Base-by-base conservation (phyloP, 1,140 invertebrate species). In the Aphidius ervi region DNA sequence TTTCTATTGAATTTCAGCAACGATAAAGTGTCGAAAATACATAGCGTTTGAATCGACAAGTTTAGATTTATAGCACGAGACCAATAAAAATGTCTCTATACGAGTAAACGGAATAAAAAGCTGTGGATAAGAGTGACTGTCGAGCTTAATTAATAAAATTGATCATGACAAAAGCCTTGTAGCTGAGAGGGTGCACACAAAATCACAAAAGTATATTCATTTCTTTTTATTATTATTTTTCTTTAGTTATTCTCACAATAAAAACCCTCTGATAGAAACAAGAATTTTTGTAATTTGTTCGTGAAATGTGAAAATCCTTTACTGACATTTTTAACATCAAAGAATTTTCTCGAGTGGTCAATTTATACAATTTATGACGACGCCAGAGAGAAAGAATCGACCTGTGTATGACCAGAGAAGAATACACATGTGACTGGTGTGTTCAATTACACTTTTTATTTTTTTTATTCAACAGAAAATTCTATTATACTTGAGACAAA, bases 381-480 rank as follows among this genome's bases (percentile, higher is more conserved):
- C 48, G 52, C 49, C 59, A 60, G 55, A 48, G 59, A 60, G 59
- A 60, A 55, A 60, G 6, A 16, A 1, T 46, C 45, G 23, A 31
- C 31, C 49, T 50, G 37, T 41, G 56, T 43, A 45, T 43, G 10
- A 37, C 45, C 52, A 41, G 8, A 46, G 58, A 63, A 65, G 61
- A 64, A 65, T 68, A 65, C 63, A 60, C 62, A 57, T 59, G 64
- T 59, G 63, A 60, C 53, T 61, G 56, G 16, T 40, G 43, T 42
- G 59, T 65, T 62, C 67, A 68, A 68, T 68, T 67, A 68, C 63
- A 64, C 66, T 64, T 64, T 59, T 61, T 57, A 52, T 41, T 10
- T 10, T 46, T 20, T 40, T 53, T 31, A 31, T 31, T 31, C 2
- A 31, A 31, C 23, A 31, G 23, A 31, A 31, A 31, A 31, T 31